phyloP scores from a whole-genome alignment of 1,140 invertebrate genomes.

The Lepidurus couesii region DNA sequence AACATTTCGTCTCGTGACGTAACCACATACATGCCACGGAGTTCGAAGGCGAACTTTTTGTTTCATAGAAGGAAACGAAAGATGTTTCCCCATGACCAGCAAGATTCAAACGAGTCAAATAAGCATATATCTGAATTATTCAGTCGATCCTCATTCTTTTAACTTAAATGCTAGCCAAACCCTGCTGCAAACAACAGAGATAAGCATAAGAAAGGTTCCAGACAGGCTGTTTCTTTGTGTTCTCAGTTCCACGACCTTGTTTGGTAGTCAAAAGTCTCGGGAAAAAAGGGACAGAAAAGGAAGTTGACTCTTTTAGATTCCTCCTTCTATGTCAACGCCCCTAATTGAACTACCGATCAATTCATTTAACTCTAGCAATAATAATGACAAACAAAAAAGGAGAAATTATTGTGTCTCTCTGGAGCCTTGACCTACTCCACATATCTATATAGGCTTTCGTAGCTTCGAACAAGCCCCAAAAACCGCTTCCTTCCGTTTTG shows the following conservation, averaged over 20 bases:
- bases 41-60: not conserved
- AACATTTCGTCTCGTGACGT: not conserved
- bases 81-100: not conserved
- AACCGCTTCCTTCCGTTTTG: constrained; percentile 12
- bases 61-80: not conserved
- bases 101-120: not conserved
- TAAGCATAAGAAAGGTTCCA: not conserved
- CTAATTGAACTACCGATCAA: not conserved
- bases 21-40: not conserved
- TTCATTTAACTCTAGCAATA: not conserved
- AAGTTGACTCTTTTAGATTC: not conserved
- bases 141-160: not conserved
- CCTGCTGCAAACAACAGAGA: not conserved
- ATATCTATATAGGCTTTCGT: not conserved
- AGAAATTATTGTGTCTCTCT: not conserved
- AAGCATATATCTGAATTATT: not conserved
- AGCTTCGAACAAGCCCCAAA: not conserved
- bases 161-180: not conserved
- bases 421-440: not conserved
- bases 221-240: not conserved
- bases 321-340: constrained; percentile 1
- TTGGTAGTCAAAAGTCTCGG: not conserved
- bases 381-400: not conserved
- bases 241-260: not conserved
- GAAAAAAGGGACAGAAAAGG: not conserved